These are phyloP conservation scores for Acropora yongei DNA, from an alignment of 64 coral and sea anemone species.

Conservation along the genomic window DNA sequence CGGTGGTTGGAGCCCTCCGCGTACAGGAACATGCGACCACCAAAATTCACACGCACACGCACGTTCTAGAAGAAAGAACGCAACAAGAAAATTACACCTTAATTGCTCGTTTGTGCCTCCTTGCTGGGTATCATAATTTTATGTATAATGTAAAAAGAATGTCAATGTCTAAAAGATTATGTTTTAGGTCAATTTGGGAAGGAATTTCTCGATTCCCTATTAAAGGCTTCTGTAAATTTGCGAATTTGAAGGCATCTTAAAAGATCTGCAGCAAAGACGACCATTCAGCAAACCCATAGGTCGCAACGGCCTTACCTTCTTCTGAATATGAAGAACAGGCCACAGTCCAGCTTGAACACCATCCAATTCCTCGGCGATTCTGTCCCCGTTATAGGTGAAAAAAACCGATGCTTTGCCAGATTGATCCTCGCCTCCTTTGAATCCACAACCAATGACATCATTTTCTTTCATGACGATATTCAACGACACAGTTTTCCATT, in stretches of 20 bases:
- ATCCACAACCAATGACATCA: slow-evolving; percentile 95
- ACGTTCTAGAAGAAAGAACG: slow-evolving; percentile 66
- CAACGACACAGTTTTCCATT: slow-evolving; percentile 79
- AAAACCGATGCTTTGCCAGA: slow-evolving; percentile 63
- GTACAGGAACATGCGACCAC: slow-evolving; percentile 75
- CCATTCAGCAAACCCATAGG: no score
- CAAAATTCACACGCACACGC: slow-evolving; percentile 84
- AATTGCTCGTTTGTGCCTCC: no score
- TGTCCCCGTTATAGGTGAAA: slow-evolving; percentile 92
- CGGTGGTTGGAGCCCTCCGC: slow-evolving; percentile 81
- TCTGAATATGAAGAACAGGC: slow-evolving; percentile 95
- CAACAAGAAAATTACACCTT: neutral
- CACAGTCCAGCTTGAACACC: slow-evolving; percentile 78
- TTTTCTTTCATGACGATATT: slow-evolving; percentile 69
- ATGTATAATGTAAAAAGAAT: no score
- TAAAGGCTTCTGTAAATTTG: neutral
- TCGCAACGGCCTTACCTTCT: slow-evolving; percentile 68
- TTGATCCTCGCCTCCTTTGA: slow-evolving; percentile 56
- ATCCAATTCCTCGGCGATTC: slow-evolving; percentile 63
- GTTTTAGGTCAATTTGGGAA: no score
- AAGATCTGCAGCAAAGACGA: no score
- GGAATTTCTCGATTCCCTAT: no score
- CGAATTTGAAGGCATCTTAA: neutral
- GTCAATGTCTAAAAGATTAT: no score
- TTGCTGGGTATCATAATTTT: no score